A percentile compares a stretch with the other conserved stretches of the same genome.
Evolutionary conservation across 2,113 vertebrate genomes (phyloP).

Genomic region (Balaeniceps rex): DNA sequence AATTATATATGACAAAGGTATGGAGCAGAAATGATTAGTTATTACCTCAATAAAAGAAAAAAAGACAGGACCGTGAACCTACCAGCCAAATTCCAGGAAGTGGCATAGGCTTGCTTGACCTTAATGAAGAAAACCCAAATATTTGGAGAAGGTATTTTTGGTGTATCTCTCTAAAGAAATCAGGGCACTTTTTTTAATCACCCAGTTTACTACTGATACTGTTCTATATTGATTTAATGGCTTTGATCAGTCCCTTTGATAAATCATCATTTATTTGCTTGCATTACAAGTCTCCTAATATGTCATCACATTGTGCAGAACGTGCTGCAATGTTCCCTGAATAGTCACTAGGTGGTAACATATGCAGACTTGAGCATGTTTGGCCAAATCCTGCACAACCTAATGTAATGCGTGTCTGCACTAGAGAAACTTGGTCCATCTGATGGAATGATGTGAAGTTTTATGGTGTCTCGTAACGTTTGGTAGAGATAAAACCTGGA

Average conservation of each 20-base stretch:
- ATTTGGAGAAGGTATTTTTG: slow-evolving; percentile 58
- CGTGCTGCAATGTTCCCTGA: not conserved
- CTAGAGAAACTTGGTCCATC: not conserved
- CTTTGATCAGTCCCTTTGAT: slow-evolving; percentile 21
- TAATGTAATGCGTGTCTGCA: not conserved
- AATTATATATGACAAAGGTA: slow-evolving; percentile 72
- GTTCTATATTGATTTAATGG: slow-evolving; percentile 55
- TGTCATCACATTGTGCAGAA: not conserved
- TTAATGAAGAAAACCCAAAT: slow-evolving; percentile 51
- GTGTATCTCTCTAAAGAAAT: slow-evolving; percentile 31
- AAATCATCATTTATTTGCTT: slow-evolving; percentile 60
- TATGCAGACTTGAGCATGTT: not conserved
- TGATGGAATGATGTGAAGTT: not conserved
- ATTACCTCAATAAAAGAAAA: slow-evolving; percentile 67
- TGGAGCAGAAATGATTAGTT: slow-evolving; percentile 65
- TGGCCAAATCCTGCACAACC: not conserved
- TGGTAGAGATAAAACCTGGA: not conserved
- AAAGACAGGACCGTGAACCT: slow-evolving; percentile 61
- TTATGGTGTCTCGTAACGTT: not conserved
- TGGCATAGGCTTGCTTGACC: slow-evolving; percentile 4
- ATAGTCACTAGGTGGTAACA: slow-evolving; percentile 31
- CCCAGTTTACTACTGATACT: slow-evolving; percentile 11
- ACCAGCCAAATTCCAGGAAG: slow-evolving; percentile 38
- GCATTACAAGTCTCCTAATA: slow-evolving; percentile 37
- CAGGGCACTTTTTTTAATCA: slow-evolving; percentile 26